Conservation (phyloP, 2,797 vertebrate species). For the Acanthis flammea region DNA sequence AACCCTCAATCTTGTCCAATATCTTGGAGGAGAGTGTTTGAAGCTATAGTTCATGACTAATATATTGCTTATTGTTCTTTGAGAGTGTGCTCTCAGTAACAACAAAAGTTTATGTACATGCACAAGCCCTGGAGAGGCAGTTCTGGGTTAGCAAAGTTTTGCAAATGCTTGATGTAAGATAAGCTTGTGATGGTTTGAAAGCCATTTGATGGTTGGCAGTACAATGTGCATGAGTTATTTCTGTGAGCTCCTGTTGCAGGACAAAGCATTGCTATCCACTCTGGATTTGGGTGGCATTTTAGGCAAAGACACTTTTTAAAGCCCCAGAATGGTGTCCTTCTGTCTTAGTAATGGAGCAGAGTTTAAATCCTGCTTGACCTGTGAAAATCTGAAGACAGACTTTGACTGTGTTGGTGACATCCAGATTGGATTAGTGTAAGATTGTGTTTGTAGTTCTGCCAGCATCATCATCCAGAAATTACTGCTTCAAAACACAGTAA, state of each 20-base stretch:
- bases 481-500: conserved; percentile 16
- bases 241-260: neutral
- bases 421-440: conserved; percentile 63
- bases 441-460: conserved; percentile 64
- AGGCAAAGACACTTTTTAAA: neutral
- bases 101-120: neutral
- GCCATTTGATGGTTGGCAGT: neutral
- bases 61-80: neutral
- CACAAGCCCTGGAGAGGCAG: neutral
- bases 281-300: neutral
- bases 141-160: neutral
- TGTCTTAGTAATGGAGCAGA: neutral
- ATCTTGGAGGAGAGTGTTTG: neutral
- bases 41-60: neutral
- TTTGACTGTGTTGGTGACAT: conserved; percentile 2
- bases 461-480: conserved; percentile 50
- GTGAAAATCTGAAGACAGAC: conserved; percentile 43
- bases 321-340: neutral
- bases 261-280: neutral
- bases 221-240: neutral
- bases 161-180: neutral
- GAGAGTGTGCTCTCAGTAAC: neutral
- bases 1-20: neutral
- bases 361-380: conserved; percentile 61
- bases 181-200: neutral